phyloP scores from a whole-genome alignment of 2,113 vertebrate genomes.

The Isichthys henryi region DNA sequence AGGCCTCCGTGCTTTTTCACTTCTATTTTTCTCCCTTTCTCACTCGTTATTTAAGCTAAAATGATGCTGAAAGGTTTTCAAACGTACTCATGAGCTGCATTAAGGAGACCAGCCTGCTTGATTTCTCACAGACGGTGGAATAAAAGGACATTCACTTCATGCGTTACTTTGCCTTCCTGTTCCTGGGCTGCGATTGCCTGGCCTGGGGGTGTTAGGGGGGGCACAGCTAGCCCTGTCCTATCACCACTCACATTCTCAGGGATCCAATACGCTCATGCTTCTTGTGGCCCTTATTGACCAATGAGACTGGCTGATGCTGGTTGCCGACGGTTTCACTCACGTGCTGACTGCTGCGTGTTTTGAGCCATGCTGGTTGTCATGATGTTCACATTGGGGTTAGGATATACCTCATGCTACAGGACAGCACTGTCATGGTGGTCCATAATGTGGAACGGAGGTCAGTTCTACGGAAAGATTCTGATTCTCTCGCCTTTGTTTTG shows the following conservation, averaged over 20 bases:
- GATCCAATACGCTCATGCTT: neutral
- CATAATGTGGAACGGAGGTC: neutral
- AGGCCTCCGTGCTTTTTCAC: neutral
- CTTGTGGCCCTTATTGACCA: neutral
- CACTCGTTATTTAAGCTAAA: neutral
- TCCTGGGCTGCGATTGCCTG: neutral
- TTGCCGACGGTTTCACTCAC: neutral
- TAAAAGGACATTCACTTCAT: neutral
- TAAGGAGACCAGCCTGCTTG: neutral
- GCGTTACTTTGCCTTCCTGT: neutral
- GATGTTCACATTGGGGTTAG: neutral
- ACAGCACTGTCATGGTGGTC: neutral
- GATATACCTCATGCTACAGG: neutral
- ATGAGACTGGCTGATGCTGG: neutral
- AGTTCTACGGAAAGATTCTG: neutral
- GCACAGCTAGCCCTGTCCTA: neutral
- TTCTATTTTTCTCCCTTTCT: neutral
- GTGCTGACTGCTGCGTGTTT: neutral
- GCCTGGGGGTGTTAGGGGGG: neutral
- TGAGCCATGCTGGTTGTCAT: neutral
- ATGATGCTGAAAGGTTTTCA: neutral
- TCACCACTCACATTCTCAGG: neutral
- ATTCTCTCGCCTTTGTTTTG: neutral
- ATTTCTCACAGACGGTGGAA: neutral
- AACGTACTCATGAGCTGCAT: neutral